These are phyloP conservation scores for Todus mexicanus DNA, from an alignment of 2,797 vertebrate genomes.

Conservation along the genomic window DNA sequence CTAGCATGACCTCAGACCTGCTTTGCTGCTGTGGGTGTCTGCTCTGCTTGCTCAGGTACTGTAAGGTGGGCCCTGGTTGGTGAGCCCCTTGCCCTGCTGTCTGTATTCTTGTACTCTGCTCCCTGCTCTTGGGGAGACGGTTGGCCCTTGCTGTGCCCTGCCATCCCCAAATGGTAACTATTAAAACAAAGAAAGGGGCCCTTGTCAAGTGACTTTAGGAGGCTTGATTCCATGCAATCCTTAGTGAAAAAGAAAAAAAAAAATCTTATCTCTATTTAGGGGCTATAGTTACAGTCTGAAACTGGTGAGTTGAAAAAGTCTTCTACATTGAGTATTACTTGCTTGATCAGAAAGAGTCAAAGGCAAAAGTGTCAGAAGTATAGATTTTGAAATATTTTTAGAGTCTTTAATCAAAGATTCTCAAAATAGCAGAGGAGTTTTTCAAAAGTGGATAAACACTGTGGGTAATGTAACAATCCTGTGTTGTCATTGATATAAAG, in stretches of 20 bases:
- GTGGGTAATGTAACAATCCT: background rate
- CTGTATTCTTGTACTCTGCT: rapidly evolving
- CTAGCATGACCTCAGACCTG: rapidly evolving
- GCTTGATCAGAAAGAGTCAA: background rate
- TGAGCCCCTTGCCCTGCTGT: rapidly evolving
- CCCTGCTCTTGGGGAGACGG: rapidly evolving
- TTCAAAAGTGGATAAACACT: background rate
- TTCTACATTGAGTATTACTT: background rate
- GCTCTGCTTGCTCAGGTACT: too few species aligned
- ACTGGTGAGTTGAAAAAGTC: background rate
- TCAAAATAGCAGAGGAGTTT: constrained; percentile 49
- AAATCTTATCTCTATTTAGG: background rate
- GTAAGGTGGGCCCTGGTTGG: rapidly evolving
- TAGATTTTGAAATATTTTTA: constrained; percentile 45
- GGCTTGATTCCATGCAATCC: background rate
- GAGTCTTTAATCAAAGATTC: constrained; percentile 22
- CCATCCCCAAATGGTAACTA: rapidly evolving
- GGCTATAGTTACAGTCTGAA: background rate
- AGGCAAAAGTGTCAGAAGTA: constrained; percentile 18
- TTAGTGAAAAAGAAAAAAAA: background rate
- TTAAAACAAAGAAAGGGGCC: background rate
- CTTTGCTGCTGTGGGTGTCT: rapidly evolving
- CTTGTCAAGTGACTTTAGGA: background rate
- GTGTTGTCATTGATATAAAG: background rate
- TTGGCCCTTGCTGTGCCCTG: background rate